Base-by-base conservation (phyloP, 35 echinoderm and acorn worm genomes). In the Lytechinus pictus region DNA sequence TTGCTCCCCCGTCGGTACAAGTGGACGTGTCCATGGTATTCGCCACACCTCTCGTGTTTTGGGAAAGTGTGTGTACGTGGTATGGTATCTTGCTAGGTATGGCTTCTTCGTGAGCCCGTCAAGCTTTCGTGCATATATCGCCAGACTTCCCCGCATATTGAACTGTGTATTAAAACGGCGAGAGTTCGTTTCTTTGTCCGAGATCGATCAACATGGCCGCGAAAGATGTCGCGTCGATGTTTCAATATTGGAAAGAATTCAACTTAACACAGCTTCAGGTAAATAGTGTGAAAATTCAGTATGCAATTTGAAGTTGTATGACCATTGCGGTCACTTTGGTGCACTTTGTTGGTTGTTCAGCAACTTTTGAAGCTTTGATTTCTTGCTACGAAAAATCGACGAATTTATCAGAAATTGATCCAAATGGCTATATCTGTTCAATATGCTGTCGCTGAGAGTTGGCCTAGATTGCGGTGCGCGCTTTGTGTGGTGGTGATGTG, bases 211-310 rank as follows among this genome's bases (percentile, higher is more conserved):
- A 99, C 94, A 99, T 99, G 98, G 98, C 98, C 95, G 97, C 98
- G 95, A 96, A 97, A 71, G 98, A 99, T 97, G 93, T 99, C 93
- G 95, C 98, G 94, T 98, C 98, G 94, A 99, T 99, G 98, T 97
- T 95, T 94, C 97, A 99, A 97, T 99, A 98, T 96, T 99, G 98
- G 98, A 98, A 99, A 97, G 96, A 97, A 92, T 99, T 99, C 96
- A 95, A 99, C 95, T 97, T 99, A 71, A 94, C 97, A 57, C 94
- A 96, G 87, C 97, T 99, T 95, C 98, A 99, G 97, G 98, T 99
- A 98, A 88, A 94, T 96, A 95, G 9, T 10, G 28, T 44, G 28
- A 52, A 28, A n/a, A 52, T 54, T 33, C 8, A 90, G 28, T 90
- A 54, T 90, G 52, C 27, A 90, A 54, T 90, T 10, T 44, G 52